Evolutionary conservation across 2,888 invertebrate genomes (phyloP).

Genomic region (Macroteleia sp.): DNA sequence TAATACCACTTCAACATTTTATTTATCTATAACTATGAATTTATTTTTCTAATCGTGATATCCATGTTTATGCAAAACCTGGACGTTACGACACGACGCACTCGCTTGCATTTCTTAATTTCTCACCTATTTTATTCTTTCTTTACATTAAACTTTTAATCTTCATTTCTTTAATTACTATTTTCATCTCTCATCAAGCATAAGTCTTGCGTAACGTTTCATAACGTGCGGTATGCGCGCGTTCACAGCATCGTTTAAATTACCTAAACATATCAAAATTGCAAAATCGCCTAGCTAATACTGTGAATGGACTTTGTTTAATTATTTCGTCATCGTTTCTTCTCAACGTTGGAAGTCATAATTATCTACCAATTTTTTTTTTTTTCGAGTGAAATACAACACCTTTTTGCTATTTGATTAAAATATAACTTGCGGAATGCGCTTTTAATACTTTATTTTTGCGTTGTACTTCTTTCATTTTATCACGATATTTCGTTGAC

Average conservation of each 20-base stretch:
- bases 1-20: slow-evolving; percentile 58
- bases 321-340: slow-evolving; percentile 1
- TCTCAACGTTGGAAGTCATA: slow-evolving; percentile 41
- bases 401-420: slow-evolving; percentile 42
- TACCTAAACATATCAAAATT: slow-evolving; percentile 57
- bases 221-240: slow-evolving; percentile 41
- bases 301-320: slow-evolving; percentile 57
- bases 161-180: too few relatives aligned
- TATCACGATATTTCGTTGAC: slow-evolving; percentile 55
- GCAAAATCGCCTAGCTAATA: slow-evolving; percentile 59
- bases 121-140: too few relatives aligned
- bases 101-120: too few relatives aligned
- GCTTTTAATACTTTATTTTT: slow-evolving; percentile 60
- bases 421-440: slow-evolving; percentile 60
- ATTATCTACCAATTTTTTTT: slow-evolving; percentile 5
- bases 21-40: slow-evolving; percentile 46
- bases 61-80: slow-evolving; percentile 39
- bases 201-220: not conserved
- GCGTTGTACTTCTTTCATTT: slow-evolving; percentile 45
- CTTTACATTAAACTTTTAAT: too few relatives aligned
- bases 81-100: slow-evolving; percentile 31
- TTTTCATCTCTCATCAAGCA: too few relatives aligned
- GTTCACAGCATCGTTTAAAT: slow-evolving; percentile 52
- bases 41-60: slow-evolving; percentile 41
- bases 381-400: slow-evolving; percentile 31